Evolutionary conservation across 2,797 vertebrate species (phyloP).

Genomic region (Ciconia nigra): DNA sequence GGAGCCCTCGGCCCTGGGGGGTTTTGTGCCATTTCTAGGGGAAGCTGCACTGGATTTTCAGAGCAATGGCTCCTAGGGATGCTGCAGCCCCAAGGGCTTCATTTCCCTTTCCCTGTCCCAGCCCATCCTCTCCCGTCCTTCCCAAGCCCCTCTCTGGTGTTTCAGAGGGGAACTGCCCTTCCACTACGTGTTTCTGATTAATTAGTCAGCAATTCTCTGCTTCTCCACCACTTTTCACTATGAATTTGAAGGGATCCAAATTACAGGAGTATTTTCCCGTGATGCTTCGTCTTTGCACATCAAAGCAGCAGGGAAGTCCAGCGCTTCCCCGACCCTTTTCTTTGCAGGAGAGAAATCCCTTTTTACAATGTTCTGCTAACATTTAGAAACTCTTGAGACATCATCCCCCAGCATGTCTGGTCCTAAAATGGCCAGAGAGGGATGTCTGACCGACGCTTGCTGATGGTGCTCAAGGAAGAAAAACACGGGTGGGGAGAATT

Average conservation of each 20-base stretch:
- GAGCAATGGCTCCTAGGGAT: accelerated
- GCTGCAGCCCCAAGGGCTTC: background rate
- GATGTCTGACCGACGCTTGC: background rate
- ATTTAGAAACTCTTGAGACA: background rate
- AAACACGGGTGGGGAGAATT: background rate
- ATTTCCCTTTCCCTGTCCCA: background rate
- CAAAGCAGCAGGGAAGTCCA: too few species aligned
- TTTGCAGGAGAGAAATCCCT: background rate
- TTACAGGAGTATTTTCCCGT: background rate
- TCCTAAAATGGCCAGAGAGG: background rate
- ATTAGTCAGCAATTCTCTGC: background rate
- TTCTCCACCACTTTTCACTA: background rate
- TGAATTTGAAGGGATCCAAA: background rate
- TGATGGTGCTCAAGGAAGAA: background rate
- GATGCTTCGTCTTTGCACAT: background rate
- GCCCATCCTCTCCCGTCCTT: background rate
- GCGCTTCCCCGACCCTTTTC: accelerated
- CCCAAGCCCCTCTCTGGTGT: background rate
- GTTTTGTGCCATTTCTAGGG: background rate
- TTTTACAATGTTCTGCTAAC: background rate
- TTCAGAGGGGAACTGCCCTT: background rate
- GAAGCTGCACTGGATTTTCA: background rate
- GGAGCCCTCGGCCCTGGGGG: accelerated
- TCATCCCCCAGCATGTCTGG: background rate
- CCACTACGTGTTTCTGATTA: background rate